A percentile compares a stretch with the other conserved stretches of the same genome.
These are phyloP conservation scores for Tridacna gigas DNA, from an alignment of 2,888 invertebrate species.

Conservation along the genomic window DNA sequence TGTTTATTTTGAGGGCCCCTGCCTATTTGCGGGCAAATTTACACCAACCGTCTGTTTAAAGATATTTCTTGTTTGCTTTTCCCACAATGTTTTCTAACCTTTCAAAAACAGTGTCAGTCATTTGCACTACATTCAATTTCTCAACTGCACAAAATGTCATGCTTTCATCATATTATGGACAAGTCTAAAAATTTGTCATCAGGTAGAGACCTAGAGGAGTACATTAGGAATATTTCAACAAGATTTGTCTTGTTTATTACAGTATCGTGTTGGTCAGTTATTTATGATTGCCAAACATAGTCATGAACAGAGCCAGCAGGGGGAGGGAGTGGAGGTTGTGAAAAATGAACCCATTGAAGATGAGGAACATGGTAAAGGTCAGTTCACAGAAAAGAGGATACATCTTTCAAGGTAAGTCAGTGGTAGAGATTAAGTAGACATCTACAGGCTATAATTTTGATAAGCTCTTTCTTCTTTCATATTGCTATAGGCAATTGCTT, in stretches of 20 bases:
- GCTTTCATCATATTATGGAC: not conserved
- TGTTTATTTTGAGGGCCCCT: too few relatives aligned
- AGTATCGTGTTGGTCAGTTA: conserved; percentile 96
- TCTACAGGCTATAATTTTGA: too few relatives aligned
- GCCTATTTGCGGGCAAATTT: too few relatives aligned
- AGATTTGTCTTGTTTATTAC: conserved; percentile 77
- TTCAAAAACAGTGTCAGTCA: not conserved
- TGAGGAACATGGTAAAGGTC: conserved; percentile 92
- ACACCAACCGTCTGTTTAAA: too few relatives aligned
- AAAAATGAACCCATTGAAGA: conserved; percentile 93
- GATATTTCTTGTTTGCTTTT: too few relatives aligned
- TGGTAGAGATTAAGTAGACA: too few relatives aligned
- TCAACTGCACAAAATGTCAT: too few relatives aligned
- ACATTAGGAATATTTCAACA: not conserved
- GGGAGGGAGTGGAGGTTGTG: conserved; percentile 96
- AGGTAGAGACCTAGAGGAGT: not conserved
- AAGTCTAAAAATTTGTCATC: not conserved
- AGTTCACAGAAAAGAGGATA: conserved; percentile 95
- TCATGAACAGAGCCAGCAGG: conserved; percentile 94
- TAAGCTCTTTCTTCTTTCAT: too few relatives aligned
- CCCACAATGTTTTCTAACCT: not conserved
- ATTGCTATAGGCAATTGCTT: too few relatives aligned
- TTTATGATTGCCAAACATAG: conserved; percentile 98
- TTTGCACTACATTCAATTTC: not conserved
- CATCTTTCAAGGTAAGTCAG: conserved; percentile 92